Evolutionary conservation across 2,113 vertebrate genomes (phyloP), one percentile per base, ranked within the genome.

Genomic region (Xiphias gladius): DNA sequence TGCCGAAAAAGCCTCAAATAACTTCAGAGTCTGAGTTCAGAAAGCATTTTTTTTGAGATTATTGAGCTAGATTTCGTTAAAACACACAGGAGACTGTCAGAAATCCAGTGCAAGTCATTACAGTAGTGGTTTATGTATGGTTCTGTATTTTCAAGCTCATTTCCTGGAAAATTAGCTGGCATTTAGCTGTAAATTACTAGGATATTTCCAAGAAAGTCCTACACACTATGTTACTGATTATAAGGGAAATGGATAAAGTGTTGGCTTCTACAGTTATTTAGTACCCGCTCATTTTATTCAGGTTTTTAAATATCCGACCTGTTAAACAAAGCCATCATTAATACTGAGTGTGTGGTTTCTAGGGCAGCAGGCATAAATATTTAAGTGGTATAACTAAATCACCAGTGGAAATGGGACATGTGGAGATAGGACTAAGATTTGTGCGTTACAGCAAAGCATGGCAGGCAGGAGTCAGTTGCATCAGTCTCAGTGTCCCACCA

Each of bases 341-440:
- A 68, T 50, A 22, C 24, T 46, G 8, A 68, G 43, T 30, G 43
- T 20, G 65, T 22, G 26, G 39, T 41, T 32, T 68, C 26, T 32
- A 50, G 43, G 65, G 43, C 43, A 50, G 43, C 17, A 30, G 65
- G 7, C 41, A 48, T 50, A 32, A 68, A 50, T 68, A 68, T 68
- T 68, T 48, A 13, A 68, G 10, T 30, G 43, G 22, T 48, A 13
- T 50, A 68, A 68, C 65, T 30, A 32, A 50, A 50, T 48, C n/a
- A 32, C 46, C 26, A 52, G 28, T 68, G 66, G 24, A 46, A 48
- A 28, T 30, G n/a, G 41, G 24, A 11, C 24, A 20, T 30, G 26
- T 30, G 26, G 55, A 58, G 26, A 58, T 58, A 2, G 24, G 26
- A 58, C 55, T n/a, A 58, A 58, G 55, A 58, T 58, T 58, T 58